Base-by-base conservation (phyloP, 2,797 vertebrate genomes). In the Gallinago solitaria region DNA sequence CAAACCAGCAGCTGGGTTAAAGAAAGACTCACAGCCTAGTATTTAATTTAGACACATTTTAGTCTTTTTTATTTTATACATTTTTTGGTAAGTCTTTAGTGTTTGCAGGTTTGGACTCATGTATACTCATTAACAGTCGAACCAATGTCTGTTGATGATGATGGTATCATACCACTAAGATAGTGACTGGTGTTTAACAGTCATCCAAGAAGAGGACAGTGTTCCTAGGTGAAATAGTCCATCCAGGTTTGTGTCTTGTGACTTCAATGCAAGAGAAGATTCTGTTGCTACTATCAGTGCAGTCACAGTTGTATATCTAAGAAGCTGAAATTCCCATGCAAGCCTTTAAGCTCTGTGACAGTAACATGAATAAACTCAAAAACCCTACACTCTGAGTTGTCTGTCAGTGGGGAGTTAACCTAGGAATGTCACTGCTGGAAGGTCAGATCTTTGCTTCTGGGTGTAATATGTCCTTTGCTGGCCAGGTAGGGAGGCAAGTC, bases 71-170 rank as follows among this genome's bases (percentile, higher is more conserved):
- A 32, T 60, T 95, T 83, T 56, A 48, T 87, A 50, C 7, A 8
- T 53, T 84, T 91, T 60, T 69, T 10, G 3, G 3, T 27, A 51
- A 30, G 3, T 48, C 75, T 75, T 50, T 47, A 30, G 33, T 71
- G 16, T 51, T 91, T 67, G 11, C 24, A 83, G 14, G 10, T 84
- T 73, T 83, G 5, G 5, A 4, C 83, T 75, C 50, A n/a, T 5
- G 3, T 61, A 12, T 33, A 21, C 21, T 57, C 9, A 9, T 56
- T 70, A 85, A 32, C 23, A 81, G 32, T n/a, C 30, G 37, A n/a
- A 13, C 16, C 10, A 51, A 1, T 12, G 13, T 67, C 27, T 0
- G 0, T 9, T 64, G 20, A 16, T 60, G 2, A 3, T 37, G 67
- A 25, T 2, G 3, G 25, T 48, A 16, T n/a, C 10, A 2, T 33